A percentile compares a stretch with the other conserved stretches of the same genome.
Evolutionary conservation across 2,113 vertebrate species (phyloP).

Genomic region (Nansenia antarctica): DNA sequence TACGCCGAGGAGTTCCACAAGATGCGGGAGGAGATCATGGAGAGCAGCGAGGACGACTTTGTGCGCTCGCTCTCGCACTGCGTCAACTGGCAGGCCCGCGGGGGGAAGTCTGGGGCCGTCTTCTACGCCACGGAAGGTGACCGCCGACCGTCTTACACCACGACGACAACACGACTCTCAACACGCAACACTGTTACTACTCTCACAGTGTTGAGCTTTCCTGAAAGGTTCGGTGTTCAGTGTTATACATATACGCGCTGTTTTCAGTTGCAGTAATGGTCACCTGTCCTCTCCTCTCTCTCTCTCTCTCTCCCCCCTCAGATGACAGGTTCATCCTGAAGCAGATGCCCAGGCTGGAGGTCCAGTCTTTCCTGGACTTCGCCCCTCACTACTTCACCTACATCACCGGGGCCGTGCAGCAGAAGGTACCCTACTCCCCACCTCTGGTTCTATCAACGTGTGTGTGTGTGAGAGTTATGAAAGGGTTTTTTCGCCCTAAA

Average conservation of each 20-base stretch:
- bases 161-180: no score
- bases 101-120: slow-evolving; percentile 94
- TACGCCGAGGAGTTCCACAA: slow-evolving; percentile 95
- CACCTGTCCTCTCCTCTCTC: not conserved
- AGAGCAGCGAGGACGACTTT: slow-evolving; percentile 92
- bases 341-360: slow-evolving; percentile 97
- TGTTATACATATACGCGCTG: no score
- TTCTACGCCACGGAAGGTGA: slow-evolving; percentile 96
- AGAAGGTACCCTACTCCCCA: slow-evolving; percentile 80
- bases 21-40: slow-evolving; percentile 94
- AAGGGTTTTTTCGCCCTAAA: no score
- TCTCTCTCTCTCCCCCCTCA: slow-evolving; percentile 35
- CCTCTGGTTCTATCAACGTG: no score
- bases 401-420: slow-evolving; percentile 94
- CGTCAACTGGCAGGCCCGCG: slow-evolving; percentile 95
- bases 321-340: slow-evolving; percentile 98
- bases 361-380: slow-evolving; percentile 98
- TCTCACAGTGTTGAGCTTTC: no score
- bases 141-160: no score
- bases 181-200: no score
- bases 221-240: no score
- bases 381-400: slow-evolving; percentile 97
- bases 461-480: no score
- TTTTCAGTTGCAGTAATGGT: no score
- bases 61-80: slow-evolving; percentile 95